Evolutionary conservation across 2,797 vertebrate species (phyloP).

Genomic region (Pelochelys cantorii): DNA sequence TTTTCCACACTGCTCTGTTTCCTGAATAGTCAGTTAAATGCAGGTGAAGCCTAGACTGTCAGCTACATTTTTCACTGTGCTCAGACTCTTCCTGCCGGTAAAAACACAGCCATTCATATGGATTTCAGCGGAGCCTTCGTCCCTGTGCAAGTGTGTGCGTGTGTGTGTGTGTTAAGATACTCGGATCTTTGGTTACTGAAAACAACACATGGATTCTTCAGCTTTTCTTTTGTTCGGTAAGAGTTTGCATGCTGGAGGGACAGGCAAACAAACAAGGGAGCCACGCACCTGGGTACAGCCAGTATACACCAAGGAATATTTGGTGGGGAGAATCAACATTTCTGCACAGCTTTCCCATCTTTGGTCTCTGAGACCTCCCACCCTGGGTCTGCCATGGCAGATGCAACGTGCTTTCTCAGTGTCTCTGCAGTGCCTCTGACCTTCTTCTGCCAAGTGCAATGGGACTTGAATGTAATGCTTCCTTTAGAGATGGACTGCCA

Average conservation of each 20-base stretch:
- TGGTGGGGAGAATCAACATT: neutral
- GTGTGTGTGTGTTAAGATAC: neutral
- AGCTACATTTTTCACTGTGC: neutral
- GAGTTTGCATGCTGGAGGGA: constrained; percentile 69
- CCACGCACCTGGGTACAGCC: constrained; percentile 32
- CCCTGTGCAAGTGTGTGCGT: rapidly evolving
- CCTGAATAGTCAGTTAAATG: neutral
- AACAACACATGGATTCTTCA: constrained; percentile 38
- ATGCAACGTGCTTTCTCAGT: neutral
- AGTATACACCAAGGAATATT: neutral
- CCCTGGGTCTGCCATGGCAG: neutral
- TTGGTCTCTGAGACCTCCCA: neutral
- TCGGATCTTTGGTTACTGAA: constrained; percentile 56
- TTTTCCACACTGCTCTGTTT: neutral
- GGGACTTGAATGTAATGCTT: neutral
- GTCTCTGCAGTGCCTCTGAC: neutral
- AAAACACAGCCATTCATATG: neutral
- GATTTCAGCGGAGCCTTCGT: neutral
- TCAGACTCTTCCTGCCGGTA: neutral
- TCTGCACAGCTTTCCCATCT: neutral
- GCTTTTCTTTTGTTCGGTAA: constrained; percentile 66
- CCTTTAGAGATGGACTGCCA: neutral
- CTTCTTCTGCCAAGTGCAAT: neutral
- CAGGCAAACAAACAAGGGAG: constrained; percentile 63
- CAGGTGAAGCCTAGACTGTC: neutral